A percentile compares a stretch with the other conserved stretches of the same genome.
These are phyloP conservation scores for Arion vulgaris DNA, from an alignment of 1,140 invertebrate species.

Conservation along the genomic window DNA sequence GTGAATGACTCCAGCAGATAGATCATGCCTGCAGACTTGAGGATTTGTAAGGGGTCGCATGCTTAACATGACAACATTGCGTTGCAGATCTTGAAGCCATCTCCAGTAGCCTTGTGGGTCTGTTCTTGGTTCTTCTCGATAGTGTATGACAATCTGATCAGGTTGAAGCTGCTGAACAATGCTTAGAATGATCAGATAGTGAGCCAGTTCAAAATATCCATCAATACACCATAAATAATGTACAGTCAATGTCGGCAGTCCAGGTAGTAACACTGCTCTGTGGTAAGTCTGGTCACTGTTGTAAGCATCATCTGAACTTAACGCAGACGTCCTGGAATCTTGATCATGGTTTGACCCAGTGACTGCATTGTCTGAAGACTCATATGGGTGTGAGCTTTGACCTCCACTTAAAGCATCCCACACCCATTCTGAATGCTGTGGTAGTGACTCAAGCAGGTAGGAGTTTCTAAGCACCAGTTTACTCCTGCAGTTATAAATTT, in stretches of 20 bases:
- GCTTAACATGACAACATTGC: slow-evolving; percentile 26
- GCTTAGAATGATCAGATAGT: slow-evolving; percentile 23
- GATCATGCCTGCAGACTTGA: slow-evolving; percentile 8
- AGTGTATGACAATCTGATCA: slow-evolving; percentile 36
- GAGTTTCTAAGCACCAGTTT: slow-evolving; percentile 23
- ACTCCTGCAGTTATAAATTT: slow-evolving; percentile 10
- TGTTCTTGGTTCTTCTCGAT: slow-evolving; percentile 21
- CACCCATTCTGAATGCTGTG: background rate
- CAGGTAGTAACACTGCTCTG: background rate
- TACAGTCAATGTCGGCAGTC: slow-evolving; percentile 9
- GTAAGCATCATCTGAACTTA: background rate
- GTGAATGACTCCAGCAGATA: slow-evolving; percentile 19
- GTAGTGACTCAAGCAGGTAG: slow-evolving; percentile 26
- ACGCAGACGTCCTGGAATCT: background rate
- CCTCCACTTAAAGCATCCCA: slow-evolving; percentile 36
- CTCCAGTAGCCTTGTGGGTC: slow-evolving; percentile 36
- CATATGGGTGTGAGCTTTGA: background rate
- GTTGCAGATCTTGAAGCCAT: slow-evolving; percentile 36
- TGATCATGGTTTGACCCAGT: background rate
- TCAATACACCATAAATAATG: slow-evolving; percentile 34
- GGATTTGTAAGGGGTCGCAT: slow-evolving; percentile 25
- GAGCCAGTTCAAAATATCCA: slow-evolving; percentile 27
- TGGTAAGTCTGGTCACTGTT: background rate
- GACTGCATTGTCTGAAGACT: too few relatives aligned
- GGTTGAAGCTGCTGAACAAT: slow-evolving; percentile 20